Conservation (phyloP, 2,113 vertebrate species). For the Microtus ochrogaster region DNA sequence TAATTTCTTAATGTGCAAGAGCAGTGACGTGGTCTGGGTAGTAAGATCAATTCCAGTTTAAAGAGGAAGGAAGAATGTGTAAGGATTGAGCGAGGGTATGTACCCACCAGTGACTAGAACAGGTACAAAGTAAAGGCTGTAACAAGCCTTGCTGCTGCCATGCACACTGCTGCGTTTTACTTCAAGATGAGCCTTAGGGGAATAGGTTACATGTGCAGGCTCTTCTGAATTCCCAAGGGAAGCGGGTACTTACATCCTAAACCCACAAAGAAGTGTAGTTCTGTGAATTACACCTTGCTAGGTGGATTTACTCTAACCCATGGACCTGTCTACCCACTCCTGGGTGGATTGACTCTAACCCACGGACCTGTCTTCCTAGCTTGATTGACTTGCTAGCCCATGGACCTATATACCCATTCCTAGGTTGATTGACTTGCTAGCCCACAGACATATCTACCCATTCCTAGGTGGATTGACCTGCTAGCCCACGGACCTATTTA, state of each 20-base stretch:
- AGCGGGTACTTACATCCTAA: neutral
- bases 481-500: too few species aligned
- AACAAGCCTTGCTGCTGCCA: neutral
- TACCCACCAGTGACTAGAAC: neutral
- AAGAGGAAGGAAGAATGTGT: neutral
- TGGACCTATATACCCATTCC: rapidly evolving
- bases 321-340: too few species aligned
- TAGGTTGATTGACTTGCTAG: neutral
- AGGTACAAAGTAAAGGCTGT: neutral
- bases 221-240: neutral
- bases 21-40: constrained; percentile 55
- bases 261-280: neutral
- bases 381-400: neutral
- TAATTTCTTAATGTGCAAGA: constrained; percentile 74
- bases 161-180: neutral
- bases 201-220: neutral
- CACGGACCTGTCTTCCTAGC: neutral
- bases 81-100: neutral
- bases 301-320: neutral
- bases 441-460: too few species aligned
- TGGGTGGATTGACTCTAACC: too few species aligned
- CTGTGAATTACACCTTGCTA: neutral
- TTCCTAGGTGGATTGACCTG: too few species aligned
- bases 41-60: constrained; percentile 10
- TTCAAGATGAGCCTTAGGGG: neutral